Evolutionary conservation across 2,888 invertebrate genomes (phyloP).

Genomic region (Seladonia tumulorum): DNA sequence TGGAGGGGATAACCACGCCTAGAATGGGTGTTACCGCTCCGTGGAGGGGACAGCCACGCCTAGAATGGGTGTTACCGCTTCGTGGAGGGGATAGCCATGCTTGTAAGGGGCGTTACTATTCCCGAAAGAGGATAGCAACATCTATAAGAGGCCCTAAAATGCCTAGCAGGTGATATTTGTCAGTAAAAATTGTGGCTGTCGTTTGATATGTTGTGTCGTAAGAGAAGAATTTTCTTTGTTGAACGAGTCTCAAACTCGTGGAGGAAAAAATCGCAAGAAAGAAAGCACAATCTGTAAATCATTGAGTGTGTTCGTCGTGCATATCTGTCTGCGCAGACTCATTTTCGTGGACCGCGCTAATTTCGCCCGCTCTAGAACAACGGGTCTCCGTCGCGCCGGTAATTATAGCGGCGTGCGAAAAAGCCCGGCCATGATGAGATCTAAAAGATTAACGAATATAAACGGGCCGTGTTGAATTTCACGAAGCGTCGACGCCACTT

Average conservation of each 20-base stretch:
- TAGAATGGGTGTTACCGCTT: too few relatives aligned
- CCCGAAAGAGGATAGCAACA: background rate
- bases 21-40: too few relatives aligned
- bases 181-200: too few relatives aligned
- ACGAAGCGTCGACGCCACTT: background rate
- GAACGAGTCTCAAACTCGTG: background rate
- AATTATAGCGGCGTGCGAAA: slow-evolving; percentile 17
- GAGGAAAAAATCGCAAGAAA: background rate
- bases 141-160: too few relatives aligned
- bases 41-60: too few relatives aligned
- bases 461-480: slow-evolving; percentile 49
- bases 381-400: background rate
- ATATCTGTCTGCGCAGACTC: background rate
- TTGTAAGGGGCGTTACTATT: background rate
- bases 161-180: too few relatives aligned
- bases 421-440: slow-evolving; percentile 21
- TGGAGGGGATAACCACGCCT: too few relatives aligned
- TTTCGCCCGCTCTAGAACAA: slow-evolving; percentile 4
- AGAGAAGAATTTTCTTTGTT: background rate
- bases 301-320: background rate
- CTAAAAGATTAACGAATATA: slow-evolving; percentile 48
- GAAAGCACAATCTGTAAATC: background rate
- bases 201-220: too few relatives aligned
- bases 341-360: background rate
- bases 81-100: too few relatives aligned